Evolutionary conservation across 2,113 vertebrate species (phyloP), one percentile per base, ranked within the genome.

Genomic region (Hippocampus guttulatus): DNA sequence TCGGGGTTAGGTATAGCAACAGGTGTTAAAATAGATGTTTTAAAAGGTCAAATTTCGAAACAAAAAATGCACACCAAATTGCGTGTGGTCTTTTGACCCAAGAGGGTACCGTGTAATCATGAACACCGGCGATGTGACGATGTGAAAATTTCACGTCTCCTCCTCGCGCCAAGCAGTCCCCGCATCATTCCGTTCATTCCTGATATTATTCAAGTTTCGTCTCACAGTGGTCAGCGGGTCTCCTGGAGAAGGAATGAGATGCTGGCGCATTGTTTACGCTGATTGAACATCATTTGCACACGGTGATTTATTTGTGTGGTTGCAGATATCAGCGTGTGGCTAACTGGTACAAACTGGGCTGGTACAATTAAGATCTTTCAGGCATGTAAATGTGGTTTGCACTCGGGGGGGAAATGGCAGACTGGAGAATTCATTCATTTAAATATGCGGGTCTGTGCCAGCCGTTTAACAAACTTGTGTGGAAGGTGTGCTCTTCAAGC

Each of bases 251-350:
- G 68, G 41, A 5, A 15, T 62, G 68, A 73, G 71, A 66, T 45
- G 57, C 51, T 76, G 71, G 78, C 67, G 61, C 38, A 55, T 60
- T 60, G 30, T 33, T 75, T 51, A 67, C 69, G 52, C 23, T 68
- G 54, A 73, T 78, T 76, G 23, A 25, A 71, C 62, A 75, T 73
- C 60, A 55, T 71, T 62, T 76, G 69, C 52, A 63, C 67, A 72
- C 40, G 65, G 30, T 77, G 67, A 43, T 75, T 65, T 68, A 75
- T 78, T 78, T 57, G 71, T 68, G 3, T 21, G 5, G 57, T 47
- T 71, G 70, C 69, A 52, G 51, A 76, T 78, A 73, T 75, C 58
- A 80, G 40, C 76, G 58, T 75, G 40, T 23, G 47, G 64, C 40
- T 71, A 71, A 71, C 72, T 72, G 55, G 64, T 38, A 51, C 25